phyloP scores from a whole-genome alignment of 2,113 vertebrate genomes.

The Hippolais icterina region DNA sequence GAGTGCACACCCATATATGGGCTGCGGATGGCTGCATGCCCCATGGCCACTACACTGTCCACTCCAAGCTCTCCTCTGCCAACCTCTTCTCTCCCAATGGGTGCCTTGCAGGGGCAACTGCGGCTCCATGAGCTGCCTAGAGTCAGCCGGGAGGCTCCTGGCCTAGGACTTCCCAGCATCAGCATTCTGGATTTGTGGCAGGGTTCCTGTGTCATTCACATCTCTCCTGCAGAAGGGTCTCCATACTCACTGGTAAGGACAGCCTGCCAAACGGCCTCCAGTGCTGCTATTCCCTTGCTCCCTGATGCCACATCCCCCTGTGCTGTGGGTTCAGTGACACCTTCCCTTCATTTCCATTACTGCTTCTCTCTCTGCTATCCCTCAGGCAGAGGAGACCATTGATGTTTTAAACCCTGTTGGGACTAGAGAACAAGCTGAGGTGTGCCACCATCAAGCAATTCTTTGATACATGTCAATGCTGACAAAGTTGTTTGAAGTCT shows the following conservation, averaged over 20 bases:
- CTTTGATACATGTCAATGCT: neutral
- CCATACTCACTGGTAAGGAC: neutral
- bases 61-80: neutral
- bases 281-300: neutral
- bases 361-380: neutral
- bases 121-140: neutral
- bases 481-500: neutral
- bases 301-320: neutral
- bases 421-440: neutral
- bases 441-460: neutral
- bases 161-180: neutral
- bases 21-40: neutral
- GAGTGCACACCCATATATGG: fast-evolving
- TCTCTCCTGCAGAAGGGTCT: neutral
- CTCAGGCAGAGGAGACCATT: neutral
- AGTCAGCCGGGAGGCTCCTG: neutral
- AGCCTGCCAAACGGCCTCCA: neutral
- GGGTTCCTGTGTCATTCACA: neutral
- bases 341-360: neutral
- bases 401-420: neutral
- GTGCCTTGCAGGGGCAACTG: neutral
- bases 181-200: neutral
- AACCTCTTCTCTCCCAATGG: neutral
- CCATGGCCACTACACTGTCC: fast-evolving
- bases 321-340: neutral